These are phyloP conservation scores for Natator depressus DNA, from an alignment of 2,113 vertebrate species.

Conservation along the genomic window DNA sequence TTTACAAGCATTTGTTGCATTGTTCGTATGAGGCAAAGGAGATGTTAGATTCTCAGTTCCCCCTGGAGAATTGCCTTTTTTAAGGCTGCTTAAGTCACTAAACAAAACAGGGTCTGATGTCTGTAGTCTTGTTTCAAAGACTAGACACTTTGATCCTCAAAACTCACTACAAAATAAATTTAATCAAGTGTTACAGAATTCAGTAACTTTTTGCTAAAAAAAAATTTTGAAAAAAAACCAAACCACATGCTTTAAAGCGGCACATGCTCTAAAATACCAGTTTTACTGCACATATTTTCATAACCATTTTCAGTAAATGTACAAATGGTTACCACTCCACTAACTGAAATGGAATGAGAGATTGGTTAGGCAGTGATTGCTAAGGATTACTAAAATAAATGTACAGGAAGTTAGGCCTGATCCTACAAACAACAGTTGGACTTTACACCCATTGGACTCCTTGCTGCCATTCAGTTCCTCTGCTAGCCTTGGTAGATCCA, in stretches of 20 bases:
- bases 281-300: background rate
- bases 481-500: background rate
- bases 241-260: too few species aligned
- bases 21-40: background rate
- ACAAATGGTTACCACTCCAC: conserved; percentile 2
- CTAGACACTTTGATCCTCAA: background rate
- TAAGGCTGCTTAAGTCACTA: background rate
- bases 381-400: background rate
- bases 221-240: background rate
- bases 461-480: rapidly evolving
- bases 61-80: background rate
- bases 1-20: background rate
- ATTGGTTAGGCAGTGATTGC: background rate
- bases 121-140: background rate
- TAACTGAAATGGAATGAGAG: background rate
- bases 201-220: background rate
- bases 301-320: background rate
- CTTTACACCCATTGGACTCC: rapidly evolving
- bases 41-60: background rate
- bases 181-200: background rate
- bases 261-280: background rate
- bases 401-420: background rate
- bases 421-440: background rate
- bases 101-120: background rate
- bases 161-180: background rate